phyloP scores from a whole-genome alignment of 2,113 vertebrate genomes.

The Garra rufa region DNA sequence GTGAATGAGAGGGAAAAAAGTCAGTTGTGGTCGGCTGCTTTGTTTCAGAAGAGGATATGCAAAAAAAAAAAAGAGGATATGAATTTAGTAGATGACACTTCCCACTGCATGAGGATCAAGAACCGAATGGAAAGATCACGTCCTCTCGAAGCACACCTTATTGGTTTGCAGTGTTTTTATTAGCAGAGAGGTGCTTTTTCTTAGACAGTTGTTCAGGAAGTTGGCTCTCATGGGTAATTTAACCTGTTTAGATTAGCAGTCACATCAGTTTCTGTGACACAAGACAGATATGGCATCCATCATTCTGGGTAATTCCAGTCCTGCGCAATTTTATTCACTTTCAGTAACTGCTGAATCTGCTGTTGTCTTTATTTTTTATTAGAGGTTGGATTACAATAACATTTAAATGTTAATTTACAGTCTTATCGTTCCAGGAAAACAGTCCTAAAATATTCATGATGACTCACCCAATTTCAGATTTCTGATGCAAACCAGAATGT shows the following conservation, averaged over 20 bases:
- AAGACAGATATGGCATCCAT: constrained; percentile 11
- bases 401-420: neutral
- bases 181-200: neutral
- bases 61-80: constrained; percentile 27
- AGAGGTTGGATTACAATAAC: neutral
- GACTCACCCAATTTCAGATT: neutral
- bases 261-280: constrained; percentile 30
- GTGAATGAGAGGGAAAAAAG: neutral
- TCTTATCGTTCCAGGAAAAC: too few relatives aligned
- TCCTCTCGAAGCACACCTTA: neutral
- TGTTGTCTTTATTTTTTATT: neutral
- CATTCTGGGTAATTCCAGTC: constrained; percentile 3
- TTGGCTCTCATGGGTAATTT: constrained; percentile 34
- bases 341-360: neutral
- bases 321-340: neutral
- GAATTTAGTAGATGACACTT: neutral
- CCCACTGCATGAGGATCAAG: neutral
- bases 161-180: constrained; percentile 19
- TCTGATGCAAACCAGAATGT: neutral
- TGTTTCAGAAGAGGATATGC: constrained; percentile 19
- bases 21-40: neutral
- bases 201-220: constrained; percentile 10
- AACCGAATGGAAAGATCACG: neutral
- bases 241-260: constrained; percentile 19
- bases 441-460: neutral